These are phyloP conservation scores for Ditula angustiorana DNA, from an alignment of 2,888 invertebrate species.

Conservation along the genomic window DNA sequence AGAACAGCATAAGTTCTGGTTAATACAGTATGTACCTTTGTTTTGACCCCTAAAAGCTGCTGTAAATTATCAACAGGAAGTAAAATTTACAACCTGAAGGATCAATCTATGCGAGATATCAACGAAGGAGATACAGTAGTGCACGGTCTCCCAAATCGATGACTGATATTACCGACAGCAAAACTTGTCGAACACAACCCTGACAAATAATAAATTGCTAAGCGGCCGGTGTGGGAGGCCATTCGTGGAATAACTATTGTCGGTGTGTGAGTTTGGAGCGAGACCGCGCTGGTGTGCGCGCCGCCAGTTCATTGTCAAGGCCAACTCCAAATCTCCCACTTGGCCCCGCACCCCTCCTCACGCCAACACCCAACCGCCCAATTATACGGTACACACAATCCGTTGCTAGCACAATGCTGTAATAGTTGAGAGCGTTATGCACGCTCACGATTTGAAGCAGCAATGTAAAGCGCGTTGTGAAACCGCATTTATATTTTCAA, in stretches of 20 bases:
- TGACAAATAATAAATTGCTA: conserved; percentile 65
- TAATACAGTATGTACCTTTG: too few relatives aligned
- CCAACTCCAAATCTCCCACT: conserved; percentile 83
- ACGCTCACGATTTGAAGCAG: conserved; percentile 51
- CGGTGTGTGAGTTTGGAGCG: conserved; percentile 66
- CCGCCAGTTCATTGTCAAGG: conserved; percentile 84
- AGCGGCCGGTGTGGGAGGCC: conserved; percentile 53
- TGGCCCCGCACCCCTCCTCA: conserved; percentile 65
- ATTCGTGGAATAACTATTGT: conserved; percentile 74
- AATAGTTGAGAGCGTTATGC: conserved; percentile 51
- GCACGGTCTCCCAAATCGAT: neutral
- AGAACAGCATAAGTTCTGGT: too few relatives aligned
- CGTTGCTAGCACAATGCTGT: conserved; percentile 61
- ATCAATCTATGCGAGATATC: too few relatives aligned
- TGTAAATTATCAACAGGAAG: too few relatives aligned
- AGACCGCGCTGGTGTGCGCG: conserved; percentile 69
- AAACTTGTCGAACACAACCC: conserved; percentile 53
- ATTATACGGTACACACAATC: conserved; percentile 72
- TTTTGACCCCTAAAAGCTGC: too few relatives aligned
- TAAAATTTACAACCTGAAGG: too few relatives aligned
- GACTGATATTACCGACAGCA: neutral
- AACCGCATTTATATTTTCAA: conserved; percentile 47
- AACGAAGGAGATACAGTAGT: too few relatives aligned
- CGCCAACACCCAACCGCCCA: conserved; percentile 57
- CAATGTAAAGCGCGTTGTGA: conserved; percentile 56